These are phyloP conservation scores for Drosophila meridiana DNA, from an alignment of 2,888 invertebrate genomes.

Conservation along the genomic window DNA sequence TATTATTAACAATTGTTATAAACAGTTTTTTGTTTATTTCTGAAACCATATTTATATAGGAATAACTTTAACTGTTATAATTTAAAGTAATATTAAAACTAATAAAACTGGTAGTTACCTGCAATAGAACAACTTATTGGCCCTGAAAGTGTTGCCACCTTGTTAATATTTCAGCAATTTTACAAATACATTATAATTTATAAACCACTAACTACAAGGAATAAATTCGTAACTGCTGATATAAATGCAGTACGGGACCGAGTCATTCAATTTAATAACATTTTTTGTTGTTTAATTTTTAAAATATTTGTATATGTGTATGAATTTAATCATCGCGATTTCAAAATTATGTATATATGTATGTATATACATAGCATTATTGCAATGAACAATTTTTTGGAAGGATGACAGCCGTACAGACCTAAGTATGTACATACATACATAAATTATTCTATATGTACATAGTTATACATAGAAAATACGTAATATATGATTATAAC, in stretches of 20 bases:
- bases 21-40: no score
- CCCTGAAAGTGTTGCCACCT: not conserved
- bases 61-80: no score
- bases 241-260: not conserved
- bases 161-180: not conserved
- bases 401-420: not conserved
- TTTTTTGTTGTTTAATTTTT: no score
- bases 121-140: not conserved
- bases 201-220: not conserved
- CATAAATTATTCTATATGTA: not conserved
- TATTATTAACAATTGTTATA: no score
- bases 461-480: constrained; percentile 22
- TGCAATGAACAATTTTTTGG: not conserved
- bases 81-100: no score
- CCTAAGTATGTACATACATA: not conserved
- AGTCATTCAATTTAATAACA: no score
- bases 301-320: no score
- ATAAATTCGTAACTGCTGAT: not conserved
- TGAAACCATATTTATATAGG: no score
- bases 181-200: not conserved
- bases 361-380: not conserved
- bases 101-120: not conserved
- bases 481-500: constrained; percentile 36
- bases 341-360: not conserved
- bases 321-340: no score